Conservation (phyloP, 2,113 vertebrate species). For the Plecturocebus donacophilus region DNA sequence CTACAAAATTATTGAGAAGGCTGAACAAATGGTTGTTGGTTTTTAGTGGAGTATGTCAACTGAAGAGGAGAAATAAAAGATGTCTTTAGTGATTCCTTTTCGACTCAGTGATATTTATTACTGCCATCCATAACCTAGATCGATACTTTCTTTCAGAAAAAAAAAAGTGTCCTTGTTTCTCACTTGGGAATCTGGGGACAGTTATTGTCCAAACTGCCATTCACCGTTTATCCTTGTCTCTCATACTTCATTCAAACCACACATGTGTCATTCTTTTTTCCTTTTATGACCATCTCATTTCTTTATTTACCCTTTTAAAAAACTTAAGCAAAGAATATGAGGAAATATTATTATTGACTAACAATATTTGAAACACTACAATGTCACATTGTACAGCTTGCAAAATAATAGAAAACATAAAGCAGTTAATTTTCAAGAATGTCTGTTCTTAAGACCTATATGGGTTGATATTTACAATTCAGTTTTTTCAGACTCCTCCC, state of each 20-base stretch:
- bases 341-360: background rate
- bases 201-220: background rate
- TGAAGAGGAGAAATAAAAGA: constrained; percentile 37
- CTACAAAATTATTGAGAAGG: constrained; percentile 31
- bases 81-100: background rate
- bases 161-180: constrained; percentile 3
- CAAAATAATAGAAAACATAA: background rate
- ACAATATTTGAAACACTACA: background rate
- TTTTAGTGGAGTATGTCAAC: constrained; percentile 55
- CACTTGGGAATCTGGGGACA: background rate
- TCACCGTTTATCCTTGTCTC: background rate
- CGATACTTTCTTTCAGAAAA: constrained; percentile 18
- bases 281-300: background rate
- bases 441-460: background rate
- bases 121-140: constrained; percentile 41
- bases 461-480: background rate
- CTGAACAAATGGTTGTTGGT: background rate
- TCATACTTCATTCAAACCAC: background rate
- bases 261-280: background rate
- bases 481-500: background rate
- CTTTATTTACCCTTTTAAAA: background rate
- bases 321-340: background rate
- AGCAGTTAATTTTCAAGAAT: background rate
- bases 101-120: constrained; percentile 50
- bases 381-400: background rate